phyloP scores from a whole-genome alignment of 2,113 vertebrate species.

The Planiliza haematocheilus region DNA sequence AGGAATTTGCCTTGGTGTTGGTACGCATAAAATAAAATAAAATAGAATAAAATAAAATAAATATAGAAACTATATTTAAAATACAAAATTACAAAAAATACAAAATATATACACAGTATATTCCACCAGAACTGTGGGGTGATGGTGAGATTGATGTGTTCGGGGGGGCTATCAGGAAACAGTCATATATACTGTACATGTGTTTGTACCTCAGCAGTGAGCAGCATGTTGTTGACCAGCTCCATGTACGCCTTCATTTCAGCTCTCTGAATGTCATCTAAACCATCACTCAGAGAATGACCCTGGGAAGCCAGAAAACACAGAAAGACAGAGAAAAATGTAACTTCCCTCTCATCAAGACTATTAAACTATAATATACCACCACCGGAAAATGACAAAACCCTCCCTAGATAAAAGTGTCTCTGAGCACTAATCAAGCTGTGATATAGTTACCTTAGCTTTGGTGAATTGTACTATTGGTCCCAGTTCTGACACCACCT shows the following conservation, averaged over 20 bases:
- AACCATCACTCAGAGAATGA: conserved; percentile 92
- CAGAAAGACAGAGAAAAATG: not conserved
- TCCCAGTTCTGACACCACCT: conserved; percentile 96
- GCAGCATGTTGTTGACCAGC: conserved; percentile 93
- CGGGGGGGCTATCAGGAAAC: too few species aligned
- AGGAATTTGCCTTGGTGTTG: too few species aligned
- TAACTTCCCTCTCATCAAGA: too few species aligned
- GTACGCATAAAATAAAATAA: too few species aligned
- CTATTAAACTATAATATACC: too few species aligned
- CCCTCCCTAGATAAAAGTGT: not conserved
- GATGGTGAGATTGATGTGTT: too few species aligned
- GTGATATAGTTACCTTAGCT: conserved; percentile 88
- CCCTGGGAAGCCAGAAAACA: conserved; percentile 82
- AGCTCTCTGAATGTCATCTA: conserved; percentile 96
- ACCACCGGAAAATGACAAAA: not conserved
- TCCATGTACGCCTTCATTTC: conserved; percentile 99
- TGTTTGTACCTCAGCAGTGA: conserved; percentile 93
- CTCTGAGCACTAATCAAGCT: too few species aligned
- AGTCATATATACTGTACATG: not conserved
- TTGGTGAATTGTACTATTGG: conserved; percentile 98
- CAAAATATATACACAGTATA: too few species aligned
- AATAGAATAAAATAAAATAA: too few species aligned
- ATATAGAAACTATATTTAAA: too few species aligned
- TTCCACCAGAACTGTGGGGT: too few species aligned
- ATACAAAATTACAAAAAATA: too few species aligned